phyloP scores from a whole-genome alignment of 1,140 invertebrate species.

The Nephila pilipes region DNA sequence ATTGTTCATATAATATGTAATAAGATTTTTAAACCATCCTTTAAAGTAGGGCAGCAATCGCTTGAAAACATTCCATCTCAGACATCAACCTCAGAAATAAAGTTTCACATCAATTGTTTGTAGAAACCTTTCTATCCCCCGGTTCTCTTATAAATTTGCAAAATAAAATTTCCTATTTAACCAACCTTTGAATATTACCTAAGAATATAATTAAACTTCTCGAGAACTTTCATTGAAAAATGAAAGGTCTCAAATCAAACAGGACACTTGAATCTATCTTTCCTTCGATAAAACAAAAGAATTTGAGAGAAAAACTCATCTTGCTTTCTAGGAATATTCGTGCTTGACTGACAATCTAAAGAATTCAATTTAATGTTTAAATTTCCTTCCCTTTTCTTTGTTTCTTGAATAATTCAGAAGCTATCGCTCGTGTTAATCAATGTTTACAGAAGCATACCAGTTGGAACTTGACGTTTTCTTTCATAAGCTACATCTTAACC shows the following conservation, averaged over 20 bases:
- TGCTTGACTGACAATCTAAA: slow-evolving; percentile 62
- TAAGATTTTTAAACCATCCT: too few species aligned
- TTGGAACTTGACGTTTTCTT: slow-evolving; percentile 52
- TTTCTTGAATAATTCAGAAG: slow-evolving; percentile 58
- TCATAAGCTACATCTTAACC: slow-evolving; percentile 44
- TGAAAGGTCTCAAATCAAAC: slow-evolving; percentile 14
- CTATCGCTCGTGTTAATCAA: slow-evolving; percentile 68
- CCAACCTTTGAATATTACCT: background rate
- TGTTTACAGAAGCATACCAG: slow-evolving; percentile 59
- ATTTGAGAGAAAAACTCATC: background rate
- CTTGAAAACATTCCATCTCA: background rate
- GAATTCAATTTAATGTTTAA: slow-evolving; percentile 68
- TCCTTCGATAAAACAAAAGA: background rate
- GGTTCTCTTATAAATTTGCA: background rate
- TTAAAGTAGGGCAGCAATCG: too few species aligned
- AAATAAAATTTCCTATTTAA: slow-evolving; percentile 1
- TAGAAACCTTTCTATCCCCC: background rate
- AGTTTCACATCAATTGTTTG: background rate
- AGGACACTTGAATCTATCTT: background rate
- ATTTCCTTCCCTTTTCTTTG: slow-evolving; percentile 55
- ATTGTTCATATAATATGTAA: too few species aligned
- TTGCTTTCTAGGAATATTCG: slow-evolving; percentile 15
- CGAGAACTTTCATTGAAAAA: slow-evolving; percentile 12
- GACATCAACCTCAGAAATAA: background rate
- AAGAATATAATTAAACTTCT: slow-evolving; percentile 29